Conservation (phyloP, 2,797 vertebrate genomes). For the Melanitta fusca region DNA sequence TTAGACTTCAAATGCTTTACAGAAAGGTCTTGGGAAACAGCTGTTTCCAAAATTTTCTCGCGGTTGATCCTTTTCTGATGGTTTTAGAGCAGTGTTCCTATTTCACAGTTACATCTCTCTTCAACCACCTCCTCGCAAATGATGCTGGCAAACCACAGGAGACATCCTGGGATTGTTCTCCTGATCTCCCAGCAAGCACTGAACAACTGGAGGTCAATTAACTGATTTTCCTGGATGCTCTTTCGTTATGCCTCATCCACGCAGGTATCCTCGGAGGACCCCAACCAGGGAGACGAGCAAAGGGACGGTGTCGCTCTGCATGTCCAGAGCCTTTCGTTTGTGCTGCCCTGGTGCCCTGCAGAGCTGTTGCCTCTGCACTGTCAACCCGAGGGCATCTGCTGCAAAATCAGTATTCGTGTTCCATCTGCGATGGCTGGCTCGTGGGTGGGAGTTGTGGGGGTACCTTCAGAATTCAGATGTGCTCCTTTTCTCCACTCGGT, state of each 20-base stretch:
- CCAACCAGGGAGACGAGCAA: neutral
- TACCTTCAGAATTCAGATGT: neutral
- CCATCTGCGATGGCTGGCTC: neutral
- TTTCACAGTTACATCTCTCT: neutral
- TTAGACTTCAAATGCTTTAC: neutral
- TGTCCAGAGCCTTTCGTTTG: neutral
- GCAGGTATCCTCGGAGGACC: neutral
- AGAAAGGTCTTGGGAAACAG: neutral
- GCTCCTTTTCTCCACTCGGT: neutral
- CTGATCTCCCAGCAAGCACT: neutral
- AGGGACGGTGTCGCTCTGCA: neutral
- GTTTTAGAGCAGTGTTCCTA: neutral
- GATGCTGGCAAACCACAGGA: neutral
- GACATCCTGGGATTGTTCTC: neutral
- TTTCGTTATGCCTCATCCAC: neutral
- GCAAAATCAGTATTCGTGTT: neutral
- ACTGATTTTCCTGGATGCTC: neutral
- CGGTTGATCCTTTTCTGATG: neutral
- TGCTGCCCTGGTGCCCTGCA: neutral
- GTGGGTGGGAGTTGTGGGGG: rapidly evolving
- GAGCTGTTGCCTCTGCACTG: neutral
- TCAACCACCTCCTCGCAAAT: neutral
- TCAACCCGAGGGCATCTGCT: neutral
- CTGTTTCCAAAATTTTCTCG: neutral
- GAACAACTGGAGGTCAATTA: neutral